These are phyloP conservation scores for Vireo griseus DNA, from an alignment of 2,797 vertebrate species.

Conservation along the genomic window DNA sequence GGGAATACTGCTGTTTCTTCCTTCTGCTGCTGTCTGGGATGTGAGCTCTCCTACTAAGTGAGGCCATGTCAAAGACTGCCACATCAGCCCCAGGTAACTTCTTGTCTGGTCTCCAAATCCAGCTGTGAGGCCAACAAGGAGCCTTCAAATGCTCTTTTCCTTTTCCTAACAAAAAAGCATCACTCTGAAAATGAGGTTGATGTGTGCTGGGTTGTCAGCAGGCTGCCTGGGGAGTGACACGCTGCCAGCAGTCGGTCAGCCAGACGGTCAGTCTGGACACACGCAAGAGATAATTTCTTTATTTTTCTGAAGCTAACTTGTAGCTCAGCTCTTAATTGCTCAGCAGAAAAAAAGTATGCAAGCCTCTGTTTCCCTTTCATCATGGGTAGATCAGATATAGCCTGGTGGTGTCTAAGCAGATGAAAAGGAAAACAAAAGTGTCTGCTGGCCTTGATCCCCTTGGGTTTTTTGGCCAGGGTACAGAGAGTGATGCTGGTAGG, in stretches of 20 bases:
- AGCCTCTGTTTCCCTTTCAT: background rate
- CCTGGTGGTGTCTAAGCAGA: background rate
- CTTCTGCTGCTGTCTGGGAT: background rate
- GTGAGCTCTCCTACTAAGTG: background rate
- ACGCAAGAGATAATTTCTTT: background rate
- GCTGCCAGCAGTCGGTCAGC: background rate
- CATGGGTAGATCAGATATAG: background rate
- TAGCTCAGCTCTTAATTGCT: background rate
- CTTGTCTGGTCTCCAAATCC: background rate
- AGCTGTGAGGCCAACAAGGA: background rate
- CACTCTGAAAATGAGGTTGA: background rate
- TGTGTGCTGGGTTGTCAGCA: background rate
- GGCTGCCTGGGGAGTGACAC: background rate
- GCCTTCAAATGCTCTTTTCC: background rate
- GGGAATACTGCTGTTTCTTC: background rate
- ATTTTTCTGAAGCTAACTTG: background rate
- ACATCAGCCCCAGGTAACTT: background rate
- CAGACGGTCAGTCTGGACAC: rapidly evolving
- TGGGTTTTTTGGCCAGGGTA: background rate
- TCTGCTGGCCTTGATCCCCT: background rate
- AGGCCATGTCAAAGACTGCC: background rate
- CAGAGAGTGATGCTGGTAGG: background rate
- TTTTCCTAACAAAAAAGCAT: background rate
- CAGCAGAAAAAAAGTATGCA: background rate
- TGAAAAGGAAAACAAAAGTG: background rate